Conservation (phyloP, 2,113 vertebrate species). For the Albula goreensis region DNA sequence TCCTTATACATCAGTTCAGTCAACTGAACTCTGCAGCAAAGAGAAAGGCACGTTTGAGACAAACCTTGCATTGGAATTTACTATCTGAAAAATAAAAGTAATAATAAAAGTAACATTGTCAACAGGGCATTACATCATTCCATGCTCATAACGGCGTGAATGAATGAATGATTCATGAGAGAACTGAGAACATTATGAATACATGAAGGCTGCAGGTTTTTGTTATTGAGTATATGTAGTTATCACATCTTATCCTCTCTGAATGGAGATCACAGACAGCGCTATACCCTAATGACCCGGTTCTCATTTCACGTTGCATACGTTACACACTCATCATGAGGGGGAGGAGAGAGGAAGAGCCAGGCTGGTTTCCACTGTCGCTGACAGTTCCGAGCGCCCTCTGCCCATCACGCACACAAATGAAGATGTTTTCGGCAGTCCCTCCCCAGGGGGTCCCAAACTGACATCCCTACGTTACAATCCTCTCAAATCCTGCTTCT, state of each 20-base stretch:
- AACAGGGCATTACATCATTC: no score
- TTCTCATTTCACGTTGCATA: background rate
- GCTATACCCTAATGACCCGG: background rate
- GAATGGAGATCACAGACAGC: background rate
- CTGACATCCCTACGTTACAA: no score
- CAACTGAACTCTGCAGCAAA: no score
- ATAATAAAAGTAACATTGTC: no score
- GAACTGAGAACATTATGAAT: constrained; percentile 6
- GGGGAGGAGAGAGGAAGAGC: background rate
- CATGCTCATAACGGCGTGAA: background rate
- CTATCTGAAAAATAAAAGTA: no score
- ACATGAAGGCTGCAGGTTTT: background rate
- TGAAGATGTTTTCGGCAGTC: background rate
- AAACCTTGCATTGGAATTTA: no score
- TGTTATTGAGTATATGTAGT: constrained; percentile 5
- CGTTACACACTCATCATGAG: background rate
- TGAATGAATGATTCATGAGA: constrained; percentile 11
- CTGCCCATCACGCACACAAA: background rate
- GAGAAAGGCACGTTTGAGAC: no score
- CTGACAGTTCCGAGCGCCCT: background rate
- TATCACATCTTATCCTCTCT: background rate
- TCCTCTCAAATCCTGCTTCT: no score
- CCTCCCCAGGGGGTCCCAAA: no score
- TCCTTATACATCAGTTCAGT: no score
- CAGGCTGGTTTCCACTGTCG: background rate